Evolutionary conservation across 2,113 vertebrate species (phyloP), one percentile per base, ranked within the genome.

Genomic region (Eulemur rufifrons): DNA sequence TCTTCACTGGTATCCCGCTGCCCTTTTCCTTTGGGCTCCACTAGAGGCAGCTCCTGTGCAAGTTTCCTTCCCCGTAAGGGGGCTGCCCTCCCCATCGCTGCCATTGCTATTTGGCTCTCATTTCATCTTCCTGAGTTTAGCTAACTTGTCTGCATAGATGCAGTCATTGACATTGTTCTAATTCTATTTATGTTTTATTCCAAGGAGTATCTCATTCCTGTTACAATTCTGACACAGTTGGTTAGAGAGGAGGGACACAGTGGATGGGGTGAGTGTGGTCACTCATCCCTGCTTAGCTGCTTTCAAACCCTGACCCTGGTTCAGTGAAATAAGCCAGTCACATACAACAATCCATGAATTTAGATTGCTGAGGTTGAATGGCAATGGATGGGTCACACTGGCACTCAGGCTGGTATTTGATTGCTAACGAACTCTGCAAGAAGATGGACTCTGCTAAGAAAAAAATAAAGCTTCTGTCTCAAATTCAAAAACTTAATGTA

Each of bases 81-180:
- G 50, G 77, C 6, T 50, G 21, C 25, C 6, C 25, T 5, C 6
- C 5, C 29, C 21, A 54, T 2, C 13, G 8, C 6, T 1, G 5
- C 42, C 54, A 76, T 39, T 80, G 42, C 21, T 54, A 56, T 80
- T 87, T 87, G n/a, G 14, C 15, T 85, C 12, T 77, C 37, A n/a
- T 74, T 93, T 42, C 23, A 9, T 52, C 88, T 91, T 93, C 47
- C 39, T 45, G n/a, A 91, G 69, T 86, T 91, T 45, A 76, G 77
- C 39, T 82, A 78, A 59, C 45, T 76, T 37, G 6, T 56, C 50
- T 71, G 27, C 52, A 63, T 20, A 27, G 27, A 23, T 69, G 37
- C 32, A 56, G 23, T 25, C 64, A 50, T 50, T n/a, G 29, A 52
- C 12, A 45, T 18, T 52, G 25, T 47, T 54, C 37, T 83, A 32